phyloP scores from a whole-genome alignment of 2,888 invertebrate genomes.

The Terebella lapidaria region DNA sequence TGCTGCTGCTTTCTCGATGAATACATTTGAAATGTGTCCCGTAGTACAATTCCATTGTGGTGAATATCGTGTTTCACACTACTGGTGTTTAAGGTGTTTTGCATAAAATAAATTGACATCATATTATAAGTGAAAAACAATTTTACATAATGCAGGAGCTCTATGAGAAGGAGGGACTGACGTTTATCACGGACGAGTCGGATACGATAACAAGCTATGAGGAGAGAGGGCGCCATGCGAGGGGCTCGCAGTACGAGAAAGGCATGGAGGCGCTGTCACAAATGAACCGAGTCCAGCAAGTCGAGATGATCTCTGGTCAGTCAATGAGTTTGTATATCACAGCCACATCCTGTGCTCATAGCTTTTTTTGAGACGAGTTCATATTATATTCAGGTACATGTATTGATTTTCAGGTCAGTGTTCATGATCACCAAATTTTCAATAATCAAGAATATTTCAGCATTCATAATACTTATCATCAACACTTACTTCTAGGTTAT shows the following conservation, averaged over 20 bases:
- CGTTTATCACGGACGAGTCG: slow-evolving; percentile 71
- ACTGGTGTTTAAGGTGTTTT: no score
- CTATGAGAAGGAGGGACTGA: slow-evolving; percentile 68
- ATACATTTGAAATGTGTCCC: background rate
- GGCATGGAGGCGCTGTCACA: slow-evolving; percentile 73
- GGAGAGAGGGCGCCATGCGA: slow-evolving; percentile 48
- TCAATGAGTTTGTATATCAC: no score
- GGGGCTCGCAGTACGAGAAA: slow-evolving; percentile 63
- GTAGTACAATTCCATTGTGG: background rate
- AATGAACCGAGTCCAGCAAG: slow-evolving; percentile 74
- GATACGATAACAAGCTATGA: slow-evolving; percentile 75
- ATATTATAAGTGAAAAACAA: no score
- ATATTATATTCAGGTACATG: no score
- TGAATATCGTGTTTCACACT: background rate
- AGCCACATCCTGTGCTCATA: no score
- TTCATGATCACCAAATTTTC: no score
- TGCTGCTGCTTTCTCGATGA: slow-evolving; percentile 12
- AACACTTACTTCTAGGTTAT: slow-evolving; percentile 68
- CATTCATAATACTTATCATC: no score
- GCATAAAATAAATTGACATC: no score
- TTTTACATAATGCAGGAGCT: slow-evolving; percentile 61
- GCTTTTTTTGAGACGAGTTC: no score
- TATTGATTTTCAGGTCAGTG: no score
- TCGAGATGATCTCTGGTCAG: slow-evolving; percentile 71
- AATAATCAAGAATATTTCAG: no score